Percentiles rank a stretch among this genome's conserved stretches.
phyloP scores from a whole-genome alignment of 23 tunicate genomes.

The Botrylloides violaceus region DNA sequence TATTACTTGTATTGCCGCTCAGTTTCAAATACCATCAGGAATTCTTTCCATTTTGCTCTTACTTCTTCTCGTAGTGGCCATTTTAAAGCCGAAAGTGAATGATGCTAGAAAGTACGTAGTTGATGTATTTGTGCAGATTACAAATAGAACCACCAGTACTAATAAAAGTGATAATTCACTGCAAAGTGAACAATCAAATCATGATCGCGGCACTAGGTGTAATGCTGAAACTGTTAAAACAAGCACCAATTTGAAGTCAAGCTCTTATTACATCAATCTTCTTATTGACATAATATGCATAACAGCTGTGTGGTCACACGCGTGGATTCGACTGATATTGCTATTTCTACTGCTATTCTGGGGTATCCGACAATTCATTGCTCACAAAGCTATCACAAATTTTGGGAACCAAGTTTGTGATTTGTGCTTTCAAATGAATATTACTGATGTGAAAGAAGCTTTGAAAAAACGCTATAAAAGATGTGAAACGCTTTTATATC shows the following conservation, averaged over 20 bases:
- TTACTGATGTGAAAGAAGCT: background rate
- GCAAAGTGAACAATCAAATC: too few species aligned
- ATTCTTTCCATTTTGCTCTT: background rate
- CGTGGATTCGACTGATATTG: slow-evolving; percentile 35
- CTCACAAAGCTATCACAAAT: background rate
- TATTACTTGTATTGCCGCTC: slow-evolving; percentile 24
- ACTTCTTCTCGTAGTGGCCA: too few species aligned
- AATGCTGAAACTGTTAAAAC: too few species aligned
- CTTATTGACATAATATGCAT: too few species aligned
- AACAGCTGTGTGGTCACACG: slow-evolving; percentile 33
- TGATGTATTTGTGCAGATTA: too few species aligned
- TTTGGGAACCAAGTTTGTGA: background rate
- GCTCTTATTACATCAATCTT: slow-evolving; percentile 41
- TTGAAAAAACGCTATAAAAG: background rate
- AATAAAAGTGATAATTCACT: too few species aligned
- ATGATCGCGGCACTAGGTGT: too few species aligned
- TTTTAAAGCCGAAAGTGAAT: too few species aligned
- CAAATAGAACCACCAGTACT: too few species aligned
- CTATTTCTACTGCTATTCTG: slow-evolving; percentile 38
- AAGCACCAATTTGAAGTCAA: too few species aligned
- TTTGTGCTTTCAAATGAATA: background rate
- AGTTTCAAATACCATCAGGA: slow-evolving; percentile 37
- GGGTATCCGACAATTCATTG: slow-evolving; percentile 2
- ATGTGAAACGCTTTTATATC: slow-evolving; percentile 23
- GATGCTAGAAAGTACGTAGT: too few species aligned